phyloP scores from a whole-genome alignment of 2,113 vertebrate species.

The Hemibagrus wyckioides region DNA sequence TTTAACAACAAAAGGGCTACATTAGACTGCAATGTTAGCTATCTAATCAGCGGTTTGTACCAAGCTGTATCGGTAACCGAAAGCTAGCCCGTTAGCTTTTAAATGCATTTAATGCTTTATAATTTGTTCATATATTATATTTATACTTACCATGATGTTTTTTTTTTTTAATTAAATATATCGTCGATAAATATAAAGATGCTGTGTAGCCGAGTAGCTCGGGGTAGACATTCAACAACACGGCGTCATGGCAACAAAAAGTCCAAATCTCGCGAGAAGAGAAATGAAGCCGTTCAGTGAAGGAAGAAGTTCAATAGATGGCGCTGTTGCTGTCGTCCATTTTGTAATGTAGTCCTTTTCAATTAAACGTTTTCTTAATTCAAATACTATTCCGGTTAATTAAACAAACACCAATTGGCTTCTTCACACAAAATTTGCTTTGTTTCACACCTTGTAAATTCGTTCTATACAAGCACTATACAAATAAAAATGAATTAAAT shows the following conservation, averaged over 20 bases:
- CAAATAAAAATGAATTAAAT: background rate
- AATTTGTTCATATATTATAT: background rate
- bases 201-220: background rate
- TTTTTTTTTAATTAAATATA: background rate
- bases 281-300: conserved; percentile 11
- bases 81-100: background rate
- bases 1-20: background rate
- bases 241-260: conserved; percentile 27
- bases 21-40: background rate
- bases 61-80: background rate
- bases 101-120: background rate
- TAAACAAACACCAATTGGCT: background rate
- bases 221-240: background rate
- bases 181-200: background rate
- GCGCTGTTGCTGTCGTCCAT: background rate
- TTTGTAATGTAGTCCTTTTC: background rate
- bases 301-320: background rate
- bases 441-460: background rate
- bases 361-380: background rate
- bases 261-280: conserved; percentile 31
- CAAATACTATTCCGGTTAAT: background rate
- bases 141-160: conserved; percentile 20
- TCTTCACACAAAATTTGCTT: background rate
- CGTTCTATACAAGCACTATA: background rate
- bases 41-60: background rate